Conservation (phyloP, 2,888 invertebrate genomes). For the Alsophila aescularia region DNA sequence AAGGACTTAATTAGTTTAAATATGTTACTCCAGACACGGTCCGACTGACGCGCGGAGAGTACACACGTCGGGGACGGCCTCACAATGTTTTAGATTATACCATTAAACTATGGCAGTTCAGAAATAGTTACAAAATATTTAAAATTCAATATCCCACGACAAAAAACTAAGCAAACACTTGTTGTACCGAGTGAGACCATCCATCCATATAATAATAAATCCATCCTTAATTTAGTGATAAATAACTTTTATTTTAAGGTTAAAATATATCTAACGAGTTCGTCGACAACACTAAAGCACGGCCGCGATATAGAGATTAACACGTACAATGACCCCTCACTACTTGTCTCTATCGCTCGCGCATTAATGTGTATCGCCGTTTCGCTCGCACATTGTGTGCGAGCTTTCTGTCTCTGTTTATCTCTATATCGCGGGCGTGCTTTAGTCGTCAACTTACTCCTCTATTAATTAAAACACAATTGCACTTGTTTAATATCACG, state of each 20-base stretch:
- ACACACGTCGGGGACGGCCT: conserved; percentile 10
- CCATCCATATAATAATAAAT: conserved; percentile 17
- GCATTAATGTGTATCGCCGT: no score
- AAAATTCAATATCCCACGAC: background rate
- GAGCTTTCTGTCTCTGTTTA: no score
- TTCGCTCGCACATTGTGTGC: no score
- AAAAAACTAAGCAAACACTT: background rate
- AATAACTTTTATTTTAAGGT: conserved; percentile 34
- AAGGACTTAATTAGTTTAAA: conserved; percentile 53
- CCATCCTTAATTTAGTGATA: conserved; percentile 38
- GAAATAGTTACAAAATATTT: no score
- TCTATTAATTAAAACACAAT: conserved; percentile 32
- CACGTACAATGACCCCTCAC: no score
- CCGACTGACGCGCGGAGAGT: conserved; percentile 37
- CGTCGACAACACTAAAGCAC: conserved; percentile 4
- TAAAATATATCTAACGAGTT: conserved; percentile 29
- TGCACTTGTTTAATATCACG: conserved; percentile 39
- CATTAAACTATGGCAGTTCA: no score
- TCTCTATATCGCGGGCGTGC: no score
- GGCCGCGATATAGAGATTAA: no score
- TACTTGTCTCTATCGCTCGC: no score
- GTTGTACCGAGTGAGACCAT: conserved; percentile 3
- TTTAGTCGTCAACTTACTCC: conserved; percentile 12
- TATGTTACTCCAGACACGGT: conserved; percentile 46
- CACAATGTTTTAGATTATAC: background rate